A percentile compares a stretch with the other conserved stretches of the same genome.
These are phyloP conservation scores for Helicolenus hilgendorfi DNA, from an alignment of 2,797 vertebrate genomes.

Conservation along the genomic window DNA sequence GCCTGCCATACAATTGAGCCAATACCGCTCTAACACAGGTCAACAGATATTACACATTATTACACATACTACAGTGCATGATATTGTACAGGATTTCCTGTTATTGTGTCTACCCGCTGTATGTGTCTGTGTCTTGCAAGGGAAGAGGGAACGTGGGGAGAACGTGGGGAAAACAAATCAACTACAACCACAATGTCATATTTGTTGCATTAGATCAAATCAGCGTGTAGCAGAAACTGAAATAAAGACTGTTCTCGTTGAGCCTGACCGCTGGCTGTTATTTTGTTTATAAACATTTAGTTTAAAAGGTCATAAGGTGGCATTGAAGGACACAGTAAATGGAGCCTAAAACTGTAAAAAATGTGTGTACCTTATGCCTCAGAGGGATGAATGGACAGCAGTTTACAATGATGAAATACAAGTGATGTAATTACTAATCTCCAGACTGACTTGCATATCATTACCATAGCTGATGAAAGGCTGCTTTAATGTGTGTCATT, in stretches of 20 bases:
- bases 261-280: not conserved
- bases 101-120: not conserved
- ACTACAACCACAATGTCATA: not conserved
- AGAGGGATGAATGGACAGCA: not conserved
- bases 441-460: not conserved
- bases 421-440: conserved; percentile 2
- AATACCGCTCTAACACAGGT: not conserved
- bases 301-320: not conserved
- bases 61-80: not conserved
- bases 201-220: not conserved
- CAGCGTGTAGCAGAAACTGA: not conserved
- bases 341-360: not conserved
- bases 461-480: not conserved
- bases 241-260: not conserved
- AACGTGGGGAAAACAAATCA: not conserved
- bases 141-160: not conserved
- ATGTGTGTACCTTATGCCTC: not conserved
- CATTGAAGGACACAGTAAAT: not conserved
- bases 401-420: not conserved
- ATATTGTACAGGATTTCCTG: not conserved
- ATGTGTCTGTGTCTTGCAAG: not conserved
- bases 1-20: not conserved
- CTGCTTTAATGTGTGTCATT: not conserved
- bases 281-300: not conserved
- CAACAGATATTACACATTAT: not conserved